Evolutionary conservation across 2,113 vertebrate genomes (phyloP), one percentile per base, ranked within the genome.

Genomic region (Notothenia rossii): DNA sequence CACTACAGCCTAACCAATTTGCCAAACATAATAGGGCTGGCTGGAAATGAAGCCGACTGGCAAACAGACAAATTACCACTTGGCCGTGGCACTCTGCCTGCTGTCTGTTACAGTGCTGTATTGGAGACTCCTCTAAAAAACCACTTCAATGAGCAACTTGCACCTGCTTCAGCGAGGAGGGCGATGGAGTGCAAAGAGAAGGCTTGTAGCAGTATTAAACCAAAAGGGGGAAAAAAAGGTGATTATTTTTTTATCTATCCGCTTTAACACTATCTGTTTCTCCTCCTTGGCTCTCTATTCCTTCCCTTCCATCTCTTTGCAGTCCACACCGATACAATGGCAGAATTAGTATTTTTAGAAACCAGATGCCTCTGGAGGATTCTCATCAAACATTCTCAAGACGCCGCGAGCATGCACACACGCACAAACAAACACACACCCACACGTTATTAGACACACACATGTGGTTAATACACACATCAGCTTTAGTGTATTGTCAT

Each of bases 291-390:
- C 18, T 61, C 60, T 33, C 40, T 62, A 53, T 67, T 58, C 65
- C 72, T 33, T 85, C 65, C 33, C 64, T 79, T 72, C 72, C 60
- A 82, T 77, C 84, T 77, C 68, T 53, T 81, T 70, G 61, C 77
- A 77, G 83, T 84, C 82, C 86, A 80, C 74, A 77, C 77, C 59
- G 68, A 83, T 79, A 92, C 89, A 91, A 92, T 90, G 75, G 82
- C 49, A 83, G 85, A 87, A 90, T 88, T 89, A 65, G 84, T 94
- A 95, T 94, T 93, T 95, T 93, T 94, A 94, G 92, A 90, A 90
- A 79, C 54, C 68, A 73, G 60, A 72, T 40, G 82, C 80, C 88
- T 92, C 90, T 75, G 15, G 92, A 87, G 91, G 89, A 90, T 89
- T 89, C 84, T 89, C 92, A 89, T 92, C 89, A 89, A 94, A 89